phyloP scores from a whole-genome alignment of 2,797 vertebrate genomes.

The Danio kyathit region DNA sequence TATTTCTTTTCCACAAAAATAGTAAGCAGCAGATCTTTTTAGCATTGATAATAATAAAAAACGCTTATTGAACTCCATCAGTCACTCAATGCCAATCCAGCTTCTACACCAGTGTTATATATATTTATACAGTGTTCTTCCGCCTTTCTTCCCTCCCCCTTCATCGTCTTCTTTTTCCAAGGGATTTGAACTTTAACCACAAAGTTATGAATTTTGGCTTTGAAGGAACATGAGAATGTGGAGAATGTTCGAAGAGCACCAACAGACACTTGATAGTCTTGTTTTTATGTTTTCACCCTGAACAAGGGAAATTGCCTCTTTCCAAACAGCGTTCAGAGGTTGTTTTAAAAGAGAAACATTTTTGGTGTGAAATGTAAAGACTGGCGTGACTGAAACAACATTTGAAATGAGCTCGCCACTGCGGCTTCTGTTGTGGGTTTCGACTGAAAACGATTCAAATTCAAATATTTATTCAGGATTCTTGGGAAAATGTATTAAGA shows the following conservation, averaged over 20 bases:
- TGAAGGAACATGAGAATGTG: conserved; percentile 68
- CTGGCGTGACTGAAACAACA: conserved; percentile 34
- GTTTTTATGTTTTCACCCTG: conserved; percentile 75
- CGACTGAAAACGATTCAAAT: conserved; percentile 27
- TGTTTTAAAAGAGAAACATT: conserved; percentile 60
- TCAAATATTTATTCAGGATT: conserved; percentile 48
- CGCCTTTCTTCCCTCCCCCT: conserved; percentile 50
- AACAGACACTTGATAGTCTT: conserved; percentile 78
- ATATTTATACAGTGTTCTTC: conserved; percentile 19
- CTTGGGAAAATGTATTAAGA: background rate
- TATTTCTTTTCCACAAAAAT: no score
- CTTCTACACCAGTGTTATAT: conserved; percentile 27
- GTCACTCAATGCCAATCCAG: conserved; percentile 71
- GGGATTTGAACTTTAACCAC: conserved; percentile 79
- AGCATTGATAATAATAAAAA: no score
- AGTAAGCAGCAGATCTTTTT: no score
- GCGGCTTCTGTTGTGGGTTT: background rate
- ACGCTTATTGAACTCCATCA: conserved; percentile 71
- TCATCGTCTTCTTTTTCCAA: conserved; percentile 60
- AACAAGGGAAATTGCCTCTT: conserved; percentile 66
- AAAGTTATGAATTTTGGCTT: conserved; percentile 81
- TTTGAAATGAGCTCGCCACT: conserved; percentile 17
- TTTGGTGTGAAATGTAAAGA: conserved; percentile 43
- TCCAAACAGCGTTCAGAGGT: conserved; percentile 67
- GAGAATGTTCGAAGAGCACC: conserved; percentile 70